These are phyloP conservation scores for Amphiura filiformis DNA, from an alignment of 35 echinoderm and acorn worm species.

Conservation along the genomic window DNA sequence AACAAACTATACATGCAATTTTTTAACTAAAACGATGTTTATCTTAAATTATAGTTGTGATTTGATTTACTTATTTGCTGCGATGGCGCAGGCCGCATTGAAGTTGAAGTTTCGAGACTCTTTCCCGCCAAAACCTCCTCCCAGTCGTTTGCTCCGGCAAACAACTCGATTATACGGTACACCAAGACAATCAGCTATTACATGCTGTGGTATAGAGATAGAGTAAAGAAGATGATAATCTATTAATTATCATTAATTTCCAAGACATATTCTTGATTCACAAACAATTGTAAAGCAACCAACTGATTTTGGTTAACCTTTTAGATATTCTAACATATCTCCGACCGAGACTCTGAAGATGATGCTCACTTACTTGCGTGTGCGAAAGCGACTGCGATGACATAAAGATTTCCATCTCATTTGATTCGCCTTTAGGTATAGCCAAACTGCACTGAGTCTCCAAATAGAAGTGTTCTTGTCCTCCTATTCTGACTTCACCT, in stretches of 20 bases:
- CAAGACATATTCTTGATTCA: neutral
- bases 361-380: constrained; percentile 53
- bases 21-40: too few relatives aligned
- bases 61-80: constrained; percentile 86
- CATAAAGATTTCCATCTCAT: constrained; percentile 45
- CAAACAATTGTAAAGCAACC: neutral
- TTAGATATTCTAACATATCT: too few relatives aligned
- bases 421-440: constrained; percentile 51
- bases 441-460: constrained; percentile 51
- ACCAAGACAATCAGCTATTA: constrained; percentile 56
- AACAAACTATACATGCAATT: too few relatives aligned
- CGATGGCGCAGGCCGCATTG: constrained; percentile 56
- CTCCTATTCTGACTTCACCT: constrained; percentile 62
- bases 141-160: constrained; percentile 57
- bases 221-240: neutral
- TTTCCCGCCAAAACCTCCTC: constrained; percentile 91
- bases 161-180: constrained; percentile 50
- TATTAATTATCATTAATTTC: neutral
- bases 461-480: constrained; percentile 75
- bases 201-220: constrained; percentile 2
- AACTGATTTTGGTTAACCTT: neutral
- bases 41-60: too few relatives aligned
- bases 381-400: constrained; percentile 47
- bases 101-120: constrained; percentile 15
- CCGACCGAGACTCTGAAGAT: too few relatives aligned